phyloP scores from a whole-genome alignment of 2,113 vertebrate genomes.

The Cygnus atratus region DNA sequence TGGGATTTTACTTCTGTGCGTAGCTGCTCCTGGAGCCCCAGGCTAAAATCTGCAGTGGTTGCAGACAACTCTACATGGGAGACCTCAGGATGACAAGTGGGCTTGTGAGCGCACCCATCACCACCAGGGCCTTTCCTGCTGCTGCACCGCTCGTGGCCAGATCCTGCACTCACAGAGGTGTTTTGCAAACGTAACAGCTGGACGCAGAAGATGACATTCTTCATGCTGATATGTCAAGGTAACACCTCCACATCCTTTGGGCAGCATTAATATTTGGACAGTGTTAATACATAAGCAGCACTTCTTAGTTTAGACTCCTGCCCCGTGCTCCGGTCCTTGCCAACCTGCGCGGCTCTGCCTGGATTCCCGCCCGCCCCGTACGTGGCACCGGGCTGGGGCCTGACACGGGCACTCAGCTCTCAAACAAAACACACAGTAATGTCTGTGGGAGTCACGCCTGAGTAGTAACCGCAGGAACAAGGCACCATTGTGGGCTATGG shows the following conservation, averaged over 20 bases:
- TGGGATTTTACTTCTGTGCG: not conserved
- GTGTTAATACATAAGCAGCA: accelerated
- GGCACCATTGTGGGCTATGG: not conserved
- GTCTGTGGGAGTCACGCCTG: not conserved
- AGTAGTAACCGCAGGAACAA: not conserved
- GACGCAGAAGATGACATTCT: accelerated
- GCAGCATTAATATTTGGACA: not conserved
- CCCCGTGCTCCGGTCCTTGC: not conserved
- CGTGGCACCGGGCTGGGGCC: not conserved
- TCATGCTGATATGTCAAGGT: not conserved
- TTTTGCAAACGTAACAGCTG: not conserved
- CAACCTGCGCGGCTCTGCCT: not conserved
- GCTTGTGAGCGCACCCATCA: accelerated
- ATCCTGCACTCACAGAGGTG: not conserved
- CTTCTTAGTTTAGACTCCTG: not conserved
- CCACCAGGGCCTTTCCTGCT: not conserved
- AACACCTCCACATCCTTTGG: conserved; percentile 4
- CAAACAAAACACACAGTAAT: not conserved
- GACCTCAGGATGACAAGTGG: too few relatives aligned
- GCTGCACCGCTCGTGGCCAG: accelerated
- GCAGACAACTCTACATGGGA: accelerated
- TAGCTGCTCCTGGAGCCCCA: not conserved
- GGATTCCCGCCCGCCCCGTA: not conserved
- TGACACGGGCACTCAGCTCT: accelerated
- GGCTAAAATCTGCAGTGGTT: not conserved